These are phyloP conservation scores for Clistopyga incitator DNA, from an alignment of 2,888 invertebrate genomes.

Conservation along the genomic window DNA sequence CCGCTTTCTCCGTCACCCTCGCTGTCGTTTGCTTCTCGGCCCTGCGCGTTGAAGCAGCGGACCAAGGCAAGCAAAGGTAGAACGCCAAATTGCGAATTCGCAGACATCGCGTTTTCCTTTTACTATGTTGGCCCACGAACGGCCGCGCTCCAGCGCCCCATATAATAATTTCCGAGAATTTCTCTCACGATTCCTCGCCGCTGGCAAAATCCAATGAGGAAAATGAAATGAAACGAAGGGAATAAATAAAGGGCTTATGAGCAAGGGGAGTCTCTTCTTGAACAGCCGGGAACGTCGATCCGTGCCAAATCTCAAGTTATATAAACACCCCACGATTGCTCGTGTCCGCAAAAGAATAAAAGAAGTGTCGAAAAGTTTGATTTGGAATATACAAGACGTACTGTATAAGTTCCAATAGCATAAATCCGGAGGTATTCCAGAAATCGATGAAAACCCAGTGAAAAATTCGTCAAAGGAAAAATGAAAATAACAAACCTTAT, in stretches of 20 bases:
- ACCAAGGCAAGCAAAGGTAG: constrained; percentile 23
- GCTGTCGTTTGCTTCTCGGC: constrained; percentile 52
- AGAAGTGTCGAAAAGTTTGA: constrained; percentile 18
- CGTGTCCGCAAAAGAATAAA: constrained; percentile 6
- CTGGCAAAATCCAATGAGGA: constrained; percentile 8
- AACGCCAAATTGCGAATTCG: constrained; percentile 62
- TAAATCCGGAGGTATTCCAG: no score
- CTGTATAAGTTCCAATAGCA: no score
- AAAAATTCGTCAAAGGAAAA: no score
- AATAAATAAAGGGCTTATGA: constrained; percentile 46
- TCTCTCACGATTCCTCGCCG: constrained; percentile 19
- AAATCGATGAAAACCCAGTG: no score
- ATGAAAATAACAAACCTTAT: no score
- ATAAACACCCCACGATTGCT: not conserved
- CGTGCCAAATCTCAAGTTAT: constrained; percentile 35
- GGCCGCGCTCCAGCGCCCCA: constrained; percentile 24
- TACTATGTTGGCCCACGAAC: constrained; percentile 5
- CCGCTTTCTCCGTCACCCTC: constrained; percentile 11
- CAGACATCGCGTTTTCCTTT: constrained; percentile 49
- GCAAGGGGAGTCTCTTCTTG: not conserved
- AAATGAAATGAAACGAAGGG: constrained; percentile 51
- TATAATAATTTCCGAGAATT: constrained; percentile 53
- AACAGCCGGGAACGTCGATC: not conserved
- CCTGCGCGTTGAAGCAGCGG: constrained; percentile 11
- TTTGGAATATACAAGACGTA: not conserved